Conservation (phyloP, 1,140 invertebrate genomes). For the Drosophila obscura region DNA sequence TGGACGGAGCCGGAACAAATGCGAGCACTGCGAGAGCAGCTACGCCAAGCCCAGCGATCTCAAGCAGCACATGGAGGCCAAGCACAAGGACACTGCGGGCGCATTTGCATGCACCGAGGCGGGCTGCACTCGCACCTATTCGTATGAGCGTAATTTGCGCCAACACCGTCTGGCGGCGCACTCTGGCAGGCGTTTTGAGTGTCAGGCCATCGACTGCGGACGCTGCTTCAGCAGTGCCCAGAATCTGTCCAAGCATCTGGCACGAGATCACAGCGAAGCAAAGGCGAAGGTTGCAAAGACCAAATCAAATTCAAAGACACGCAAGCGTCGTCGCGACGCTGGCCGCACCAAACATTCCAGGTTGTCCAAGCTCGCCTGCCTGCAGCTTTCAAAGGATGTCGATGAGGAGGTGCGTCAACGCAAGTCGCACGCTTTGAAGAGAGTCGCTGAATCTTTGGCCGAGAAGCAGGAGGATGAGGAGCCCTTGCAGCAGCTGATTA, state of each 20-base stretch:
- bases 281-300: not conserved
- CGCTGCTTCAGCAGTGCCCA: constrained; percentile 73
- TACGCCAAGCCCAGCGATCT: constrained; percentile 61
- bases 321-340: constrained; percentile 68
- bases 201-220: constrained; percentile 54
- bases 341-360: constrained; percentile 59
- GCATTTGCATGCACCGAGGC: constrained; percentile 54
- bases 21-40: constrained; percentile 56
- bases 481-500: constrained; percentile 16
- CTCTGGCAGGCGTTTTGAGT: constrained; percentile 68
- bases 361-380: constrained; percentile 54
- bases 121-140: constrained; percentile 61
- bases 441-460: constrained; percentile 35
- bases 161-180: constrained; percentile 66
- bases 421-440: constrained; percentile 33
- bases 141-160: constrained; percentile 70
- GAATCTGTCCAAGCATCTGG: constrained; percentile 67
- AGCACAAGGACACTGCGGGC: constrained; percentile 34
- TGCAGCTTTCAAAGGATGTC: constrained; percentile 52
- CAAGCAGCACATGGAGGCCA: constrained; percentile 52
- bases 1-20: constrained; percentile 54
- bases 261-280: constrained; percentile 38
- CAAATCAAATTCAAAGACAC: not conserved
- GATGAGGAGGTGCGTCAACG: constrained; percentile 62
- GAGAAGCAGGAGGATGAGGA: not conserved